Percentiles rank a stretch among this genome's conserved stretches.
Conservation (phyloP, 2,797 vertebrate genomes). For the Fistularia tabacaria region DNA sequence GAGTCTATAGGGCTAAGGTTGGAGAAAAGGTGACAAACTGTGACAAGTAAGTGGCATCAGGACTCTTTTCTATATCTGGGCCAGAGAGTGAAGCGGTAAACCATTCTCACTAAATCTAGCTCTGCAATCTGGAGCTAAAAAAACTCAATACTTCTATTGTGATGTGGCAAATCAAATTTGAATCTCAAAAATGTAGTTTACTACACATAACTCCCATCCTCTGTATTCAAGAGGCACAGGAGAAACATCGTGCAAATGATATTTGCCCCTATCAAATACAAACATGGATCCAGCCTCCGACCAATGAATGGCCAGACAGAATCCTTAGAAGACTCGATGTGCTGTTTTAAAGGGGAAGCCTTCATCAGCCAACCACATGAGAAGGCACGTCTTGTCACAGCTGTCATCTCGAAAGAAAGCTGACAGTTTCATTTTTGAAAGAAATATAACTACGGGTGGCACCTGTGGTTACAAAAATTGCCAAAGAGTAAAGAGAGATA, state of each 20-base stretch:
- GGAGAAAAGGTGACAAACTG: no score
- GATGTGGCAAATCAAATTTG: no score
- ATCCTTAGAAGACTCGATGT: slow-evolving; percentile 42
- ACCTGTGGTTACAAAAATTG: slow-evolving; percentile 29
- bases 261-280: slow-evolving; percentile 3
- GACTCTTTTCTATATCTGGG: no score
- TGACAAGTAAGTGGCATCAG: no score
- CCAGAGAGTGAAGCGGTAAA: no score
- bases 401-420: neutral
- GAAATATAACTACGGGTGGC: neutral
- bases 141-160: no score
- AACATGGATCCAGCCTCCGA: neutral
- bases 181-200: no score
- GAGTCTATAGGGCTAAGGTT: neutral
- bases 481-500: slow-evolving; percentile 7
- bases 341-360: slow-evolving; percentile 32
- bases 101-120: no score
- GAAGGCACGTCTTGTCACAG: slow-evolving; percentile 30
- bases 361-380: slow-evolving; percentile 25
- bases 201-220: neutral
- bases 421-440: no score
- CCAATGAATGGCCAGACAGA: slow-evolving; percentile 28
- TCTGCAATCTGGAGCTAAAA: no score
- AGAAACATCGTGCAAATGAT: slow-evolving; percentile 4
- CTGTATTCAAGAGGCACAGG: neutral